Evolutionary conservation across 1,140 invertebrate species (phyloP).

Genomic region (Melitaea cinxia): DNA sequence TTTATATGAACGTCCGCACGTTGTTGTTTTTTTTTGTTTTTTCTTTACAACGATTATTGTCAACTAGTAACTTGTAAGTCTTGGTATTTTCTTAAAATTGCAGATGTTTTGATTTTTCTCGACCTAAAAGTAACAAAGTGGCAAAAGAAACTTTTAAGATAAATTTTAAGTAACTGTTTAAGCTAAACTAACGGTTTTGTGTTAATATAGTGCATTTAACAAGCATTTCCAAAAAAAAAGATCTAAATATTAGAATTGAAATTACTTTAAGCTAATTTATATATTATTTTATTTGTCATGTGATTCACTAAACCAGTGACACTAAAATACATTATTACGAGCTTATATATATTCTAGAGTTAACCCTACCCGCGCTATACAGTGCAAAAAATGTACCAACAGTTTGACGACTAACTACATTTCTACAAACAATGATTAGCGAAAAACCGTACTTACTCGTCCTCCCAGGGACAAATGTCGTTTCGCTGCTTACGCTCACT

Average conservation of each 20-base stretch:
- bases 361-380: conserved; percentile 14
- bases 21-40: no score
- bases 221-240: no score
- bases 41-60: no score
- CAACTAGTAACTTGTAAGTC: no score
- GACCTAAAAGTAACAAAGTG: no score
- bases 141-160: no score
- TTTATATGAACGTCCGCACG: no score
- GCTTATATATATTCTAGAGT: not conserved
- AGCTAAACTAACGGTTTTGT: no score
- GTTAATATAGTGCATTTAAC: no score
- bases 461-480: conserved; percentile 94
- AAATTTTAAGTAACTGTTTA: no score
- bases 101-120: no score
- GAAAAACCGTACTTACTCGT: conserved; percentile 87
- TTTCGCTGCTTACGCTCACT: conserved; percentile 84
- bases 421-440: conserved; percentile 14
- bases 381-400: conserved; percentile 7
- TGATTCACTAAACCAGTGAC: conserved; percentile 10
- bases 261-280: not conserved
- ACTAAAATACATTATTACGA: conserved; percentile 2
- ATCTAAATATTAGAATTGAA: not conserved
- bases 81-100: no score
- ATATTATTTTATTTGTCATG: conserved; percentile 24
- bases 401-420: conserved; percentile 17